Evolutionary conservation across 1,140 invertebrate species (phyloP).

Genomic region (Mercenaria mercenaria): DNA sequence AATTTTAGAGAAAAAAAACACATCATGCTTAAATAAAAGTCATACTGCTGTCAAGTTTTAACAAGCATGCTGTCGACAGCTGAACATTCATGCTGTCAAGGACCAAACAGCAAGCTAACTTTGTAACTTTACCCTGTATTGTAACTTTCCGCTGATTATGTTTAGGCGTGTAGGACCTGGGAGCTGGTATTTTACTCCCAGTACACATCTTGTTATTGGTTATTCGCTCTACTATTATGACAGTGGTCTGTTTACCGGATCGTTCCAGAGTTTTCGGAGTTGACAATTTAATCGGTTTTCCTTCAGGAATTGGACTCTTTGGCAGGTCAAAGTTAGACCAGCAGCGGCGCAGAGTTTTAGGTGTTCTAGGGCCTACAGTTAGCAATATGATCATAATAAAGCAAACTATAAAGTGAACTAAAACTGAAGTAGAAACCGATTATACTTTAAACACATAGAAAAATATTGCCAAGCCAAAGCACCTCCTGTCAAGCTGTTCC

Average conservation of each 20-base stretch:
- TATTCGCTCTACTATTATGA: conserved; percentile 1
- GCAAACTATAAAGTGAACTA: neutral
- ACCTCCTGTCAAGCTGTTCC: too few species aligned
- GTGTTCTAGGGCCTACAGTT: conserved; percentile 58
- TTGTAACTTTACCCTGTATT: conserved; percentile 48
- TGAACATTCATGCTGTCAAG: neutral
- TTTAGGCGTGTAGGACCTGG: conserved; percentile 38
- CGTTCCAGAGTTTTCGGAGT: neutral
- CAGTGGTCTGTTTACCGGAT: conserved; percentile 33
- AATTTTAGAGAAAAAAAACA: too few species aligned
- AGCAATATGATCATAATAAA: conserved; percentile 1
- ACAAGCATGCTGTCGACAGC: too few species aligned
- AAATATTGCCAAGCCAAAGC: neutral
- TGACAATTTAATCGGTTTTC: conserved; percentile 1
- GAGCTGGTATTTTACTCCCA: conserved; percentile 45
- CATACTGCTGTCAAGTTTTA: too few species aligned
- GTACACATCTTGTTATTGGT: neutral
- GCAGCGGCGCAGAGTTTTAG: conserved; percentile 37
- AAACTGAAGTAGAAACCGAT: neutral
- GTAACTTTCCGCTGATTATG: conserved; percentile 33
- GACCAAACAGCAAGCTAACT: neutral
- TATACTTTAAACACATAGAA: neutral
- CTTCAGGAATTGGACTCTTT: conserved; percentile 51
- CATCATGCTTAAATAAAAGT: too few species aligned
- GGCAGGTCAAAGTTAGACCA: conserved; percentile 54